Evolutionary conservation across 2,888 invertebrate species (phyloP), one percentile per base, ranked within the genome.

Genomic region (Rhagonycha lutea): DNA sequence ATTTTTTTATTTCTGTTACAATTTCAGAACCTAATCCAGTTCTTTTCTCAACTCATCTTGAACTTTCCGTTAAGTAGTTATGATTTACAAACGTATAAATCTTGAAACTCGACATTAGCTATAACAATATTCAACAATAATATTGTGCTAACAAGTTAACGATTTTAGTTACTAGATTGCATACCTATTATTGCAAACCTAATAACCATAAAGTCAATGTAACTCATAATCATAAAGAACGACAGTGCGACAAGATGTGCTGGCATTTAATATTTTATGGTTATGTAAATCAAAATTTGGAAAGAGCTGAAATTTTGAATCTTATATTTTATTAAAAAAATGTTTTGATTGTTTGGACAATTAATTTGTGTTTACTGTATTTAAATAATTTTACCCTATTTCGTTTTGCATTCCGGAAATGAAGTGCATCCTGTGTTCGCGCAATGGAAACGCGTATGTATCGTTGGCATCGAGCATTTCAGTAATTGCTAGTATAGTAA

Each of bases 401-500:
- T 62, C 63, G 63, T 65, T 32, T 14, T 62, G 76, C 62, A 61
- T 73, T 73, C 76, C 73, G 76, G 76, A 73, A 75, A 73, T 69
- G 73, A 47, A 62, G 60, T 73, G 75, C 76, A 76, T 73, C 76
- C 73, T 73, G 76, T 70, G 68, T 73, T 76, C 76, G 76, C 76
- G 75, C 75, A 75, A 72, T 72, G 72, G 32, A 75, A 75, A 75
- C 75, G 75, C 61, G 68, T 75, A 72, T 47, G 68, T 77, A 70
- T 75, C 74, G 68, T 79, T 79, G 77, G 77, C 75, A 79, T 68
- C 79, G 82, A 82, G 83, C 82, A 84, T 83, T 83, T 82, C 81
- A 77, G 86, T 87, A 87, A 87, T 86, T 87, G 86, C 86, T 79
- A 79, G 83, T 82, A 85, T 83, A 85, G 85, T 87, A 87, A 87